phyloP scores from a whole-genome alignment of 2,113 vertebrate genomes.

The Phycodurus eques region DNA sequence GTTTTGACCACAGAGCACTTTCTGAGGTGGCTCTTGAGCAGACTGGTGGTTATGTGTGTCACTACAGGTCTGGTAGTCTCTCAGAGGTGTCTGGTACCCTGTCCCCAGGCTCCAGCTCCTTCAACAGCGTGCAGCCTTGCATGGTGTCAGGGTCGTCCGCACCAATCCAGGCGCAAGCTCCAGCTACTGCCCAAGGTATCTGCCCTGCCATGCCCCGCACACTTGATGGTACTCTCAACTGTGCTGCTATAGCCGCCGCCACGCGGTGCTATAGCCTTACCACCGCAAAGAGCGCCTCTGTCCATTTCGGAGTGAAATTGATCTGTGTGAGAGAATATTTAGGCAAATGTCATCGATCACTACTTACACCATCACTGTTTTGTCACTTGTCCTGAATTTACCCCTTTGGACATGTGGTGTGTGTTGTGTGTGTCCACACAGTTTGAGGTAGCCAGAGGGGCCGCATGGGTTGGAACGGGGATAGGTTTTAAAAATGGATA shows the following conservation, averaged over 20 bases:
- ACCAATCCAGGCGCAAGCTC: constrained; percentile 72
- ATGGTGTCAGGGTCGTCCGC: constrained; percentile 73
- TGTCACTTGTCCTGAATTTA: constrained; percentile 35
- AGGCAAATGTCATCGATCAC: constrained; percentile 55
- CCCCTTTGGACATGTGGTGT: constrained; percentile 32
- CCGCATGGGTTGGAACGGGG: not conserved
- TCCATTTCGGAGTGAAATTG: constrained; percentile 11
- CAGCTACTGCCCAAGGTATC: constrained; percentile 82
- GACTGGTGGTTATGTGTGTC: constrained; percentile 74
- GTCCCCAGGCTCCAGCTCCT: constrained; percentile 76
- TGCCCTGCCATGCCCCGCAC: constrained; percentile 61
- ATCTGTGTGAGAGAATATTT: constrained; percentile 32
- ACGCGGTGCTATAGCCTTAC: constrained; percentile 23
- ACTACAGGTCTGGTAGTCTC: constrained; percentile 73
- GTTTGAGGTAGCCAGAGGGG: constrained; percentile 2
- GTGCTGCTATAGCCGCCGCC: constrained; percentile 41
- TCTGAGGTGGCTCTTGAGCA: constrained; percentile 62
- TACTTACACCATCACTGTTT: constrained; percentile 52
- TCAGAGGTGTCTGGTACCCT: constrained; percentile 73
- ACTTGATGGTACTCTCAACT: constrained; percentile 39
- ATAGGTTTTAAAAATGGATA: not conserved
- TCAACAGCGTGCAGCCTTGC: constrained; percentile 84
- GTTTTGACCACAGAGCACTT: constrained; percentile 40
- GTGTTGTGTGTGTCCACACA: constrained; percentile 14
- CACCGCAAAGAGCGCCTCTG: constrained; percentile 29